phyloP scores from a whole-genome alignment of 2,113 vertebrate species.

The Saiga tatarica region DNA sequence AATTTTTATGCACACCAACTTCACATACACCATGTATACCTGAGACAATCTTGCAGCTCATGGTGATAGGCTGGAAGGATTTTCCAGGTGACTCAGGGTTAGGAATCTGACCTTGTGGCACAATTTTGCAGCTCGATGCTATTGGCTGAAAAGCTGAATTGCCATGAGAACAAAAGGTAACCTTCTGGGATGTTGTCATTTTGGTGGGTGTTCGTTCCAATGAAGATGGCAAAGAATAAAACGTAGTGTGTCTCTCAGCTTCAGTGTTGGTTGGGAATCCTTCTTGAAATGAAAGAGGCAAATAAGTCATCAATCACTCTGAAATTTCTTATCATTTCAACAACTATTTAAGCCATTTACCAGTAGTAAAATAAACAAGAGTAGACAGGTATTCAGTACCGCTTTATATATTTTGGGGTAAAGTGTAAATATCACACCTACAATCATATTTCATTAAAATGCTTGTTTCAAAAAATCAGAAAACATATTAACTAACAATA shows the following conservation, averaged over 20 bases:
- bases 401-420: not conserved
- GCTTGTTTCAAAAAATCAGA: not conserved
- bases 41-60: slow-evolving; percentile 99
- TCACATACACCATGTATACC: slow-evolving; percentile 81
- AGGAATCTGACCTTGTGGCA: slow-evolving; percentile 91
- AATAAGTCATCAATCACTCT: slow-evolving; percentile 34
- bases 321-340: not conserved
- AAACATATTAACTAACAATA: not conserved
- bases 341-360: not conserved
- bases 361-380: not conserved
- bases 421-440: not conserved
- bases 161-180: slow-evolving; percentile 92
- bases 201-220: slow-evolving; percentile 93
- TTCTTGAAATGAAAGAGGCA: slow-evolving; percentile 80
- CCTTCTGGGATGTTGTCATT: slow-evolving; percentile 88
- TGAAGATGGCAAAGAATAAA: slow-evolving; percentile 85
- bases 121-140: slow-evolving; percentile 97
- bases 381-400: not conserved
- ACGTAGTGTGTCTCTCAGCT: slow-evolving; percentile 81
- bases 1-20: not conserved
- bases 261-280: slow-evolving; percentile 87
- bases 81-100: slow-evolving; percentile 97
- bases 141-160: slow-evolving; percentile 99
- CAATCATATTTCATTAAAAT: slow-evolving; percentile 11
- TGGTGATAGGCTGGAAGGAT: slow-evolving; percentile 98